Evolutionary conservation across 2,797 vertebrate species (phyloP), one percentile per base, ranked within the genome.

Genomic region (Arremon brunneinucha): DNA sequence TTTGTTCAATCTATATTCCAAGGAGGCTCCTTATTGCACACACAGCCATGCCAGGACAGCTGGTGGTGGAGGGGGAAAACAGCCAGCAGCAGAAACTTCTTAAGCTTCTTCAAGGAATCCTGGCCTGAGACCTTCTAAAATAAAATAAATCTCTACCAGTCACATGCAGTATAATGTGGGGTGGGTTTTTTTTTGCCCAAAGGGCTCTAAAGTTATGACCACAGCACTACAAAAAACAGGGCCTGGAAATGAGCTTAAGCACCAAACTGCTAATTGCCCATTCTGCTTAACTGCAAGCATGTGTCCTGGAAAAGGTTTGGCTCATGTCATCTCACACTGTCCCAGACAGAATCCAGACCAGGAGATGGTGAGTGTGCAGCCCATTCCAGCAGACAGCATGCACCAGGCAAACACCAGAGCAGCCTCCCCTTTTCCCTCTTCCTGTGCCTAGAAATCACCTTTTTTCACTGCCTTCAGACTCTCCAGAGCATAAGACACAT

Each of bases 211-310:
- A 83, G 56, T 41, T 83, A 6, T 64, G 53, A 68, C 69, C 72
- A 21, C 34, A 81, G 57, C 21, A 39, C 17, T 46, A 72, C 27
- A 47, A 55, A 93, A 87, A 88, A 71, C 3, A 49, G 14, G 21
- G 17, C 44, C 60, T 87, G 65, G 34, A 95, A 94, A 94, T 16
- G 22, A 88, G n/a, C 26, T 83, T 83, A 78, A 86, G 65, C 22
- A 55, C 27, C 19, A 30, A n/a, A n/a, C 49, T 59, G 35, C 71
- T 91, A 93, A 88, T 90, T 93, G 90, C 8, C 65, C 57, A 55
- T 93, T 88, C 78, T 53, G 39, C 34, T 91, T 77, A 86, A 90
- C 35, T 68, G 57, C 57, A 86, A 91, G 46, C 62, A 59, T 11
- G 35, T 83, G 82, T 67, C 60, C 71, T 85, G 68, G 56, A 52